Conservation (phyloP, 2,113 vertebrate species). For the Varanus salvator region DNA sequence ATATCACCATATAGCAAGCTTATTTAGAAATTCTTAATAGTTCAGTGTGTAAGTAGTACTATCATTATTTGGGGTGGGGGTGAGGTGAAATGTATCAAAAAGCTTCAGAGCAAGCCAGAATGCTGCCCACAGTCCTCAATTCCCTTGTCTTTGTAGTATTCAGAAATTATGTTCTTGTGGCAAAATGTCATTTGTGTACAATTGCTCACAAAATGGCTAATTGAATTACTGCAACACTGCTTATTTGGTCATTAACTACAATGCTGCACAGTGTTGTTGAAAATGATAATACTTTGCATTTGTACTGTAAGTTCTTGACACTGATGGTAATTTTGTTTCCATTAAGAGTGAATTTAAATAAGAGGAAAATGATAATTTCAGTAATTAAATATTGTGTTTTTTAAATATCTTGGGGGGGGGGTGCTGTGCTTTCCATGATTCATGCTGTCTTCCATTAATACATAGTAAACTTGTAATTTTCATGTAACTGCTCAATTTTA, state of each 20-base stretch:
- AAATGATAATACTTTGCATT: slow-evolving; percentile 27
- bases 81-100: not conserved
- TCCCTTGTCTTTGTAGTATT: slow-evolving; percentile 23
- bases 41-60: not conserved
- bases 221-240: not conserved
- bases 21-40: not conserved
- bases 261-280: not conserved
- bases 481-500: slow-evolving; percentile 7
- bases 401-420: not conserved
- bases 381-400: not conserved
- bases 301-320: slow-evolving; percentile 19
- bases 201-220: not conserved
- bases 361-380: slow-evolving; percentile 10
- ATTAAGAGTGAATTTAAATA: slow-evolving; percentile 32
- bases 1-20: not conserved
- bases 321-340: slow-evolving; percentile 34
- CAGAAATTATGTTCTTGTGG: slow-evolving; percentile 7
- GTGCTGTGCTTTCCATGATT: slow-evolving; percentile 26
- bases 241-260: slow-evolving; percentile 17
- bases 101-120: not conserved
- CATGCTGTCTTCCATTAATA: not conserved
- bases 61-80: not conserved
- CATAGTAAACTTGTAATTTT: slow-evolving; percentile 32
- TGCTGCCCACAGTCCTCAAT: not conserved
- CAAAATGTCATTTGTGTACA: slow-evolving; percentile 23